phyloP scores from a whole-genome alignment of 1,140 invertebrate genomes.

The Scaptomyza pallida region DNA sequence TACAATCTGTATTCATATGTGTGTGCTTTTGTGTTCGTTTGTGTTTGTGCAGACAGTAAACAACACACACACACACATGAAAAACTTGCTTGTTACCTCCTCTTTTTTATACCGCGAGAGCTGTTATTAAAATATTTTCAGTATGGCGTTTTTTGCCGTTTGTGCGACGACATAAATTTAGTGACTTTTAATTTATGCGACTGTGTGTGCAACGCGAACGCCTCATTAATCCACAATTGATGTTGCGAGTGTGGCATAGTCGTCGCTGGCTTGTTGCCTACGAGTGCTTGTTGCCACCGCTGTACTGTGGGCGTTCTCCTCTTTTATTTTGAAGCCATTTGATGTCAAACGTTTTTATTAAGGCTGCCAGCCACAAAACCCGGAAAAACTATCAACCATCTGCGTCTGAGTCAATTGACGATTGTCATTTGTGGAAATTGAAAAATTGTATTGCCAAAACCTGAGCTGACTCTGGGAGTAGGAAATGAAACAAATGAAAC shows the following conservation, averaged over 20 bases:
- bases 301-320: slow-evolving; percentile 36
- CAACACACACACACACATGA: slow-evolving; percentile 32
- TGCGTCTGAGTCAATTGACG: slow-evolving; percentile 50
- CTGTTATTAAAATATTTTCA: slow-evolving; percentile 45
- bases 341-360: slow-evolving; percentile 49
- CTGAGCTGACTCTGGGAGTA: not conserved
- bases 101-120: not conserved
- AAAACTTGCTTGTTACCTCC: not conserved
- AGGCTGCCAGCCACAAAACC: slow-evolving; percentile 21
- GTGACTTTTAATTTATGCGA: slow-evolving; percentile 39
- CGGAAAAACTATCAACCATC: slow-evolving; percentile 47
- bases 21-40: slow-evolving; percentile 27
- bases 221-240: slow-evolving; percentile 63
- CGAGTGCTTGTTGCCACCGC: slow-evolving; percentile 8
- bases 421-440: slow-evolving; percentile 54
- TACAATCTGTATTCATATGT: slow-evolving; percentile 12
- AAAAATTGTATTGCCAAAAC: slow-evolving; percentile 40
- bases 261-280: too few species aligned
- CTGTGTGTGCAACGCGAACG: slow-evolving; percentile 52
- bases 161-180: slow-evolving; percentile 15
- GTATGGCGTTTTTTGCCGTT: slow-evolving; percentile 21
- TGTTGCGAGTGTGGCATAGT: slow-evolving; percentile 1
- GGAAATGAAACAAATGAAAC: slow-evolving; percentile 4
- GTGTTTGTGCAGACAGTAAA: slow-evolving; percentile 69
- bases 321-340: slow-evolving; percentile 23